phyloP scores from a whole-genome alignment of 2,113 vertebrate genomes.

The Cyrtonyx montezumae region DNA sequence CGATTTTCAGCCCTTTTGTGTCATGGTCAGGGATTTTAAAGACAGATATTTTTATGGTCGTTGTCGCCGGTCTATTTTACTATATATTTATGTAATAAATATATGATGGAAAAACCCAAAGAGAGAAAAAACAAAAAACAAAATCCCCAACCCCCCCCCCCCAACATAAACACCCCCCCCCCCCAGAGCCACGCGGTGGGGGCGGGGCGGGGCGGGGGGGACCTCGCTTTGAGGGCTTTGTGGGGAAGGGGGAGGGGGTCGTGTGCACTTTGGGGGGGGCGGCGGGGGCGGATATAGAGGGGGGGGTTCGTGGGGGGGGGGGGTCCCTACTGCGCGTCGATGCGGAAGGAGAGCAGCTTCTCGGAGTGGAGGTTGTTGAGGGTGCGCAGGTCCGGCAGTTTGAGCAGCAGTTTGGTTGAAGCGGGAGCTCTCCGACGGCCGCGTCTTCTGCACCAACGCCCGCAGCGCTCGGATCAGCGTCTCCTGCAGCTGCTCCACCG shows the following conservation, averaged over 20 bases:
- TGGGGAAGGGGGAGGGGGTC: background rate
- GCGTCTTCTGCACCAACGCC: conserved; percentile 83
- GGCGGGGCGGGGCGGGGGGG: background rate
- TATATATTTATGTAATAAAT: conserved; percentile 99
- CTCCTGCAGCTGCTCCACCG: conserved; percentile 93
- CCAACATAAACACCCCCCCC: too few relatives aligned
- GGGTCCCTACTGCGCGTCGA: conserved; percentile 83
- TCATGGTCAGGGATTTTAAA: conserved; percentile 97
- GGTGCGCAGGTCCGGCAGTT: conserved; percentile 92
- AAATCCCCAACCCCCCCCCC: too few relatives aligned
- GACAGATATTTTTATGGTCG: conserved; percentile 99
- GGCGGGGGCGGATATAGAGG: background rate
- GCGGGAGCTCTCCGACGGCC: conserved; percentile 84
- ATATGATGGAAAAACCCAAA: conserved; percentile 88
- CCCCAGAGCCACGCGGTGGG: too few relatives aligned
- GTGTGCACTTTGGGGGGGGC: background rate
- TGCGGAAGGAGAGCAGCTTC: conserved; percentile 93
- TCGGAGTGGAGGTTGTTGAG: conserved; percentile 96
- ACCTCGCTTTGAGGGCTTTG: too few relatives aligned
- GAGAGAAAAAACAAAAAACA: too few relatives aligned
- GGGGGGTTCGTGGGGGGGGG: background rate
- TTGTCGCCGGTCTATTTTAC: conserved; percentile 99
- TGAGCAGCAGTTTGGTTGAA: conserved; percentile 94
- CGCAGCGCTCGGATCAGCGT: conserved; percentile 89
- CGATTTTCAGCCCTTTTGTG: conserved; percentile 92